Evolutionary conservation across 2,113 vertebrate species (phyloP), one percentile per base, ranked within the genome.

Genomic region (Formicarius rufipectus): DNA sequence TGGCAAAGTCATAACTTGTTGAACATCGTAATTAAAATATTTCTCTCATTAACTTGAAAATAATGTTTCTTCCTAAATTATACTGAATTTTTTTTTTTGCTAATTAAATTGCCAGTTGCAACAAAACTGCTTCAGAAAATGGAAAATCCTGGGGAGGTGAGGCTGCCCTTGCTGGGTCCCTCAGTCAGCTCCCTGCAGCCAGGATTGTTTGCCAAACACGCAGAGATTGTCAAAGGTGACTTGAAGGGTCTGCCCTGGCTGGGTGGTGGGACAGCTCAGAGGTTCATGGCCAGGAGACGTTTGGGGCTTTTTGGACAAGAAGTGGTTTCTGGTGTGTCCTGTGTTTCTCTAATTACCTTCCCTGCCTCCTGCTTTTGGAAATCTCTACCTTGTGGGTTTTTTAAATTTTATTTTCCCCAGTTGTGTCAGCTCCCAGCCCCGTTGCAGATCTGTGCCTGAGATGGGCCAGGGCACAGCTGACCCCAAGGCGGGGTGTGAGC

Each of bases 11-110:
- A 82, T 44, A 77, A 95, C 95, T 96, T 97, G 96, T 91, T 97
- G 96, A 97, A 95, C n/a, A 28, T 87, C 1, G 3, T 80, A 96
- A 98, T 98, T 98, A 97, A 97, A 97, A 97, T 97, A 96, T 81
- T 97, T 97, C 85, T 95, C 92, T 96, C 96, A 95, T 98, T 98
- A 98, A 95, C 88, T 95, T 91, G 31, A 75, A 94, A 97, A 96
- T 96, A 69, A 96, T 40, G 12, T 87, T 66, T 35, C 91, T 88
- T 95, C 78, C 86, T 69, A 97, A 97, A 95, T 97, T 95, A 95
- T 63, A 83, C 44, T 6, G 10, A 87, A 93, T 44, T 58, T 12
- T 10, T 19, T 66, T 39, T n/a, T 53, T 78, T 93, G 9, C 82
- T 98, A 95, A 97, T 98, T 98, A 97, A 96, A 72, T 96, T 97